Conservation (phyloP, 2,797 vertebrate species). For the Percopsis omiscomaycus region DNA sequence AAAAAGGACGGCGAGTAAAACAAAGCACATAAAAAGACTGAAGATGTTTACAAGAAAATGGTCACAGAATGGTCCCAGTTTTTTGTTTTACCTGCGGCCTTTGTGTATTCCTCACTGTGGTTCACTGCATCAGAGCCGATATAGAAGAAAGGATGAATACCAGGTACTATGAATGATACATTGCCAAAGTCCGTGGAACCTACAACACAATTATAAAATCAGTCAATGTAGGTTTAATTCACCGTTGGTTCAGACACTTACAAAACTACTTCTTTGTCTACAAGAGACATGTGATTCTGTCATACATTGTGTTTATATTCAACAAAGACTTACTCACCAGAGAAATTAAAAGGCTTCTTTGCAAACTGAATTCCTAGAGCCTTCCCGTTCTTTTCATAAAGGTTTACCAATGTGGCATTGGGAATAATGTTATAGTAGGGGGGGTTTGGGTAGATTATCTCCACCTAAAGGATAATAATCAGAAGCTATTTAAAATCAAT, state of each 20-base stretch:
- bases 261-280: too few relatives aligned
- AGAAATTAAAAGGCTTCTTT: conserved; percentile 43
- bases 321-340: conserved; percentile 44
- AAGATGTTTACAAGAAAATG: conserved; percentile 3
- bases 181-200: conserved; percentile 92
- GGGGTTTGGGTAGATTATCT: conserved; percentile 73
- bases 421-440: conserved; percentile 85
- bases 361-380: conserved; percentile 84
- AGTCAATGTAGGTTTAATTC: conserved; percentile 23
- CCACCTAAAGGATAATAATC: conserved; percentile 72
- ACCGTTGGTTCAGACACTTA: conserved; percentile 15
- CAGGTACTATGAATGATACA: conserved; percentile 83
- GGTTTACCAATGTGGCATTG: conserved; percentile 79
- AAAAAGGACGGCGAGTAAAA: conserved; percentile 11
- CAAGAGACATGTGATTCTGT: background rate
- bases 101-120: conserved; percentile 86
- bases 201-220: conserved; percentile 53
- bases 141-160: conserved; percentile 89
- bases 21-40: background rate
- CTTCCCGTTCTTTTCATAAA: conserved; percentile 82
- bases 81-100: conserved; percentile 79
- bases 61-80: background rate
- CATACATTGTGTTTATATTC: background rate
- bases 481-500: too few relatives aligned
- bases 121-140: conserved; percentile 85